phyloP scores from a whole-genome alignment of 2,888 invertebrate species.

The Drosophila algonquin region DNA sequence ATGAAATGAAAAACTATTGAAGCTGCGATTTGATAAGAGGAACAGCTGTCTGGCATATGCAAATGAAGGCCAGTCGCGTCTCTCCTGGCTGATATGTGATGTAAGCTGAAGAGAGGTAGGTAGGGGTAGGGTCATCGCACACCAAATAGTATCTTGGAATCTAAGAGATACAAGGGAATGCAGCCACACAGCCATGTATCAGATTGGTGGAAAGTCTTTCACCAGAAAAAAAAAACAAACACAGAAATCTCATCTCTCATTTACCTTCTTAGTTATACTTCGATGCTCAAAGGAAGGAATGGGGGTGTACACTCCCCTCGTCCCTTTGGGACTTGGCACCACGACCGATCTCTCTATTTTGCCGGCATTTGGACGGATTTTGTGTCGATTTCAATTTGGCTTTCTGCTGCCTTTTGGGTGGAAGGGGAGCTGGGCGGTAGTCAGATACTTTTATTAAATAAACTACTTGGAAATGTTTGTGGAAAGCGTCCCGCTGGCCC shows the following conservation, averaged over 20 bases:
- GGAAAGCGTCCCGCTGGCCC: constrained; percentile 2
- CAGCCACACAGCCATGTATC: too few relatives aligned
- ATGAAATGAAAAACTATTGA: too few relatives aligned
- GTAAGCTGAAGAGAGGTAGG: too few relatives aligned
- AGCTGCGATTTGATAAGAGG: too few relatives aligned
- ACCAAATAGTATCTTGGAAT: too few relatives aligned
- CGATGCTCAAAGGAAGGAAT: constrained; percentile 35
- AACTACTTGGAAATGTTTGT: constrained; percentile 45
- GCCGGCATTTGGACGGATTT: constrained; percentile 14
- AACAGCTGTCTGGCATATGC: too few relatives aligned
- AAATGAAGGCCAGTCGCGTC: too few relatives aligned
- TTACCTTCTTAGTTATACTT: constrained; percentile 27
- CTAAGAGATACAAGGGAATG: too few relatives aligned
- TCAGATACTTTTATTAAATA: constrained; percentile 52
- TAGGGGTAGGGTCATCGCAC: too few relatives aligned
- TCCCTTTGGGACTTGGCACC: not conserved
- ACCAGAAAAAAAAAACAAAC: not conserved
- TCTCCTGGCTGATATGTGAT: too few relatives aligned
- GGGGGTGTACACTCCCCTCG: not conserved
- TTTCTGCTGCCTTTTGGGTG: not conserved
- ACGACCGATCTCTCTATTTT: constrained; percentile 13
- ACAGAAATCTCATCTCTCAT: constrained; percentile 20
- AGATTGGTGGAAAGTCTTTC: too few relatives aligned
- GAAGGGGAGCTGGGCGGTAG: not conserved
- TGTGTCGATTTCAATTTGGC: constrained; percentile 46